Evolutionary conservation across 2,888 invertebrate genomes (phyloP).

Genomic region (Leucania comma): DNA sequence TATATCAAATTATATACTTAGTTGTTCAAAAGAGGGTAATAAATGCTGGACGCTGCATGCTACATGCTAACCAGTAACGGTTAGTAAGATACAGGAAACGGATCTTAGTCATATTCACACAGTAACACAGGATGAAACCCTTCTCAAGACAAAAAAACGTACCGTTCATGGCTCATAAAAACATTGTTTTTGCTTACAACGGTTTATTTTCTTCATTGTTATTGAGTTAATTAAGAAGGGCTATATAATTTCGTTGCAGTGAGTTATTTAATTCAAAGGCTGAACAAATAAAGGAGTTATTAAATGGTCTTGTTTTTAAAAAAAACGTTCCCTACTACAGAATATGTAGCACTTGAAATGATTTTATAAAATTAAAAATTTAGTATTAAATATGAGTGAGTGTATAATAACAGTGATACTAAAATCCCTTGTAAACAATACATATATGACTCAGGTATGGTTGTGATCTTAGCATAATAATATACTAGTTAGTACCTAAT

Average conservation of each 20-base stretch:
- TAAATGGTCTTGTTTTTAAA: background rate
- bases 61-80: constrained; percentile 24
- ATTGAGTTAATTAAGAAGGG: constrained; percentile 40
- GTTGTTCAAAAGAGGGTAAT: background rate
- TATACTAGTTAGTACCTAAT: too few relatives aligned
- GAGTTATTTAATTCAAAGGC: constrained; percentile 34
- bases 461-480: too few relatives aligned
- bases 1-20: background rate
- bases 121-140: constrained; percentile 33
- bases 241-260: constrained; percentile 44
- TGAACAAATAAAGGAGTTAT: constrained; percentile 10
- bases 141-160: constrained; percentile 34
- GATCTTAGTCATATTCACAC: constrained; percentile 27
- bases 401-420: too few relatives aligned
- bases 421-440: too few relatives aligned
- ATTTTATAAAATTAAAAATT: too few relatives aligned
- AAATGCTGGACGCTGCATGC: background rate
- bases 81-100: constrained; percentile 25
- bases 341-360: too few relatives aligned
- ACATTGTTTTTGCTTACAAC: constrained; percentile 44
- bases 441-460: too few relatives aligned
- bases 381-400: too few relatives aligned
- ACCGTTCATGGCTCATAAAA: constrained; percentile 49
- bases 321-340: too few relatives aligned
- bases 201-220: constrained; percentile 34